Base-by-base conservation (phyloP, 1,140 invertebrate species). In the Tenebrio molitor region DNA sequence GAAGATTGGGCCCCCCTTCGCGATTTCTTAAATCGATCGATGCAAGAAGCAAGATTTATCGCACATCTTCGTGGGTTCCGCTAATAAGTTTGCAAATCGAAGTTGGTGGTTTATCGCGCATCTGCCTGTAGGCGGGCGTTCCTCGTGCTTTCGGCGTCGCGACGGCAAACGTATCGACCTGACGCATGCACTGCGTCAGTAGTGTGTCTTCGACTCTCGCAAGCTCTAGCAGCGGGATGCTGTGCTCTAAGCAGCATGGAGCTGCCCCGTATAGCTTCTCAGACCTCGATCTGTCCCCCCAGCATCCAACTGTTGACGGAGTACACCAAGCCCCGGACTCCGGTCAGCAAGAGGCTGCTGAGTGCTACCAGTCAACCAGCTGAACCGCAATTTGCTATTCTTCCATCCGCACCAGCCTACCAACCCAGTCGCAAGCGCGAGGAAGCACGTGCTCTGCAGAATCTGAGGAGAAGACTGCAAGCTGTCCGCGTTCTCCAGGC, bases 401-500 rank as follows among this genome's bases (percentile, higher is more conserved):
- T 81, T 53, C 79, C 81, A 12, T 76, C 73, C 10, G 73, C 77
- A 16, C 76, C 81, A 7, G 69, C 71, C 21, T 83, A 78, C 69
- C 80, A 81, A 64, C 83, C 83, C 1, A 83, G 81, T 70, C 67
- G 82, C 34, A 79, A 77, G 41, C 76, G 81, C 7, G 83, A 84
- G 72, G 83, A 84, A 65, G 83, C 83, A 34, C 77, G 77, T 65
- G 82, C 79, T 36, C 73, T 84, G 16, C 81, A 82, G 69, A 84
- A 84, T 69, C 69, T 84, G 16, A 78, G 82, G 62, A 75, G 73
- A 46, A 76, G 81, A 23, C 73, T 84, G 25, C 80, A 83, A 65
- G 80, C 81, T 46, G 77, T 81, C 34, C 77, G 77, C 64, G 69
- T 83, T 4, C 50, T 80, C 4, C 77, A 83, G 66, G 81, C 78